These are phyloP conservation scores for Drosophila rellima DNA, from an alignment of 2,888 invertebrate genomes.

Conservation along the genomic window DNA sequence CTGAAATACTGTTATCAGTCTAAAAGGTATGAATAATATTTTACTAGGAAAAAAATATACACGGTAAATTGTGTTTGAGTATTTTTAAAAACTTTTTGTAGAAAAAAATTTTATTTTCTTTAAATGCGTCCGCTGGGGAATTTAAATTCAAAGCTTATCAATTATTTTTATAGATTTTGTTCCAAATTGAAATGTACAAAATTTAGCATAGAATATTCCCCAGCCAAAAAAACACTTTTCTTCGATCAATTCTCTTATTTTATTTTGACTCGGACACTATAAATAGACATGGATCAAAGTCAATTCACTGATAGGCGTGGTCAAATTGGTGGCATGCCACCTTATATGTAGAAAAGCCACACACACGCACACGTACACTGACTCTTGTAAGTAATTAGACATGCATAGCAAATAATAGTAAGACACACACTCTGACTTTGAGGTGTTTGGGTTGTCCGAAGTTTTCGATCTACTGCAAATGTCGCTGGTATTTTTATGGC, in stretches of 20 bases:
- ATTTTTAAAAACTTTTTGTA: background rate
- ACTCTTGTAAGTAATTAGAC: conserved; percentile 52
- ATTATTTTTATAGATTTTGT: background rate
- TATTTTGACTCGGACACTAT: conserved; percentile 16
- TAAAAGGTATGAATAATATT: background rate
- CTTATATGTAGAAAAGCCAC: conserved; percentile 14
- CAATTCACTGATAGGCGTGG: conserved; percentile 34
- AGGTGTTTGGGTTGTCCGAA: conserved; percentile 57
- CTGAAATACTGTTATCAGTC: background rate
- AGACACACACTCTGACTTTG: conserved; percentile 27
- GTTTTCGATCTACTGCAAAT: conserved; percentile 54
- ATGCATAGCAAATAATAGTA: conserved; percentile 34
- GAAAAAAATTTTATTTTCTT: no score
- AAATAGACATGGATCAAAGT: conserved; percentile 38
- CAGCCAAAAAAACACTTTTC: background rate
- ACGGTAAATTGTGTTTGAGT: background rate
- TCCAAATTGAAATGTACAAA: background rate
- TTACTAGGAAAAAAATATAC: background rate
- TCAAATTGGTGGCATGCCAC: conserved; percentile 35
- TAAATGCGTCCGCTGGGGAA: background rate
- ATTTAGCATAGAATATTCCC: no score
- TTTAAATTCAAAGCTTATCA: no score
- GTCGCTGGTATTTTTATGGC: conserved; percentile 57
- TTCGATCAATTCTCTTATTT: conserved; percentile 10
- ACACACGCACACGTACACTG: conserved; percentile 13